Base-by-base conservation (phyloP, 2,797 vertebrate genomes). In the Alca torda region DNA sequence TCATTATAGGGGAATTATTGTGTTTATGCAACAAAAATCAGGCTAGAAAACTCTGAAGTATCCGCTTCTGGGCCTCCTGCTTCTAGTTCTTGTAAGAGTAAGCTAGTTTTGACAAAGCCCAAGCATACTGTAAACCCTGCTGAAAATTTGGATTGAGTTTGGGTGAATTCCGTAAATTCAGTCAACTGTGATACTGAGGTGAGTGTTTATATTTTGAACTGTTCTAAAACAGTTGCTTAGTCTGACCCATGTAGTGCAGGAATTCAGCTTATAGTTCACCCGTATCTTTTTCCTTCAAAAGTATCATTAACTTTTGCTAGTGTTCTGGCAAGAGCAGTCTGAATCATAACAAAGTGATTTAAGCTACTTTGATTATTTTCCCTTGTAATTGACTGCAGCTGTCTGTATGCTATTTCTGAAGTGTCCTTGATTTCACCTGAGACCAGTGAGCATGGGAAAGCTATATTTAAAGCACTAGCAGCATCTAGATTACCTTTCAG, bases 361-460 rank as follows among this genome's bases (percentile, higher is more conserved):
- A 84, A 93, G 76, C 48, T 46, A 18, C 93, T 92, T 95, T 95
- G 94, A 90, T 95, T 84, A 75, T 95, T 95, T 96, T 92, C 26
- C 60, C 70, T 48, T 95, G 31, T 93, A 96, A 93, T 50, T 94
- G 90, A 93, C 86, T 95, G 91, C 91, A 93, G 93, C 95, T 96
- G 95, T 94, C 78, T 93, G 1, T 89, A 30, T 92, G 87, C 96
- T 96, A 96, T 96, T 96, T 96, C 94, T 96, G 96, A 96, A 96
- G 76, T 91, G 96, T 93, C 95, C 94, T 96, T 96, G 95, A 78
- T 90, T 95, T 96, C 95, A 97, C 93, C 93, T 96, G 96, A 79
- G 86, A 72, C 81, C 48, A 93, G 50, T 43, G 90, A 95, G 83
- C 88, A 83, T 93, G 93, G 94, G 92, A 95, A 92, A 83, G 90